Evolutionary conservation across 2,888 invertebrate species (phyloP).

Genomic region (Epinotia bilunana): DNA sequence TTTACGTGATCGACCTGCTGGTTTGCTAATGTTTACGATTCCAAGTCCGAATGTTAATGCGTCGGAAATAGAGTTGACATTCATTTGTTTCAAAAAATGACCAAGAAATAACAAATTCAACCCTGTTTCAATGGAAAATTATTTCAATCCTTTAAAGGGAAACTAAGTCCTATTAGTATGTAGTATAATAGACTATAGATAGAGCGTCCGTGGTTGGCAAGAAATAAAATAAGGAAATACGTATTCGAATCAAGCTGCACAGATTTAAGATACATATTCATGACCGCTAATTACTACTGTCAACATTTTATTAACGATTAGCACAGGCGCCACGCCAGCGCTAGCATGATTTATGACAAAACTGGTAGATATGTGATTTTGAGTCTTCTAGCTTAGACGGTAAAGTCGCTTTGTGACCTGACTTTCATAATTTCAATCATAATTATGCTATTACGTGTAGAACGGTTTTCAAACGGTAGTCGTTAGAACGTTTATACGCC

Average conservation of each 20-base stretch:
- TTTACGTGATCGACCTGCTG: too few species aligned
- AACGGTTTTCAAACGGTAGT: neutral
- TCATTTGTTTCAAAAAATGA: too few species aligned
- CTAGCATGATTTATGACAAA: neutral
- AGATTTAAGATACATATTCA: neutral
- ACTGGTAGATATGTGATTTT: neutral
- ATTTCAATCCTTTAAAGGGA: too few species aligned
- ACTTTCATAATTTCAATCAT: neutral
- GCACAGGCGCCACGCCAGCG: constrained; percentile 20
- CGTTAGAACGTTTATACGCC: neutral
- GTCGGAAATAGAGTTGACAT: too few species aligned
- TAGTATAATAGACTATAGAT: too few species aligned
- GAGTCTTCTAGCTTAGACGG: neutral
- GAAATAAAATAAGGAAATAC: neutral
- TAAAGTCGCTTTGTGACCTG: neutral
- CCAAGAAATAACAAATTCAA: too few species aligned
- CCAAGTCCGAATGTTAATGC: too few species aligned
- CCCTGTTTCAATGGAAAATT: too few species aligned
- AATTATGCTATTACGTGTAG: neutral
- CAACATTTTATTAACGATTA: constrained; percentile 8
- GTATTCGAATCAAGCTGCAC: neutral
- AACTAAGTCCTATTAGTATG: too few species aligned
- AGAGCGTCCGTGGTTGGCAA: too few species aligned
- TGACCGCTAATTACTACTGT: constrained; percentile 1
- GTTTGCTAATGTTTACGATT: too few species aligned